Conservation (phyloP, 1,140 invertebrate species). For the Lithobius niger region DNA sequence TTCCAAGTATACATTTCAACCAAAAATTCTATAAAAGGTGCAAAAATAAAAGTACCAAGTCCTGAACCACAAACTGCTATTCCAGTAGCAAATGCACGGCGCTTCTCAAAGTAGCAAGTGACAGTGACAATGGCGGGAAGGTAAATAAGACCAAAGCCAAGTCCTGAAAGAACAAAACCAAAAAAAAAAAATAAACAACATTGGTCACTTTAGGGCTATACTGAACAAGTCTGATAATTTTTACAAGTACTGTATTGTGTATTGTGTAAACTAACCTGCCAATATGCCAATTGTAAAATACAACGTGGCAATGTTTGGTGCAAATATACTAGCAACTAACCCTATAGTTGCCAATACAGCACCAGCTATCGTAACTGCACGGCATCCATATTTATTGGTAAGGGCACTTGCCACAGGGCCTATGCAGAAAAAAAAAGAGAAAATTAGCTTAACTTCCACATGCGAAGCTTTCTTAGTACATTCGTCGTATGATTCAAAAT, state of each 20-base stretch:
- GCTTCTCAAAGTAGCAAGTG: slow-evolving; percentile 84
- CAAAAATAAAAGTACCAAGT: slow-evolving; percentile 38
- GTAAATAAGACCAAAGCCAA: slow-evolving; percentile 88
- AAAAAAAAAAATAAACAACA: background rate
- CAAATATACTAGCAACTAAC: slow-evolving; percentile 58
- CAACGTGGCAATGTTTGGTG: slow-evolving; percentile 57
- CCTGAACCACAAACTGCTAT: slow-evolving; percentile 91
- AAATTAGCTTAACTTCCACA: no score
- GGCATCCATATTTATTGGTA: slow-evolving; percentile 85
- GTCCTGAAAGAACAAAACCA: slow-evolving; percentile 40
- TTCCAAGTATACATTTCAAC: slow-evolving; percentile 37
- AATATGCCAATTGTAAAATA: slow-evolving; percentile 80
- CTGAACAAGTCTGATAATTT: no score
- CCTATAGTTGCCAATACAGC: slow-evolving; percentile 59
- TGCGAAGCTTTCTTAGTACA: no score
- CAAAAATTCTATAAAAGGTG: slow-evolving; percentile 29
- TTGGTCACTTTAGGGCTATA: no score
- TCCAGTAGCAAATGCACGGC: slow-evolving; percentile 75
- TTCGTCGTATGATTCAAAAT: no score
- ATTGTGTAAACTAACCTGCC: slow-evolving; percentile 41
- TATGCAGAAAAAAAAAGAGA: slow-evolving; percentile 33
- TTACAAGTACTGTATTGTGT: no score
- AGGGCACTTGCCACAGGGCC: slow-evolving; percentile 83
- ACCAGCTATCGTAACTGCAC: slow-evolving; percentile 72
- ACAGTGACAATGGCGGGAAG: slow-evolving; percentile 89